Conservation (phyloP, 2,797 vertebrate species). For the Poeciliopsis turneri region DNA sequence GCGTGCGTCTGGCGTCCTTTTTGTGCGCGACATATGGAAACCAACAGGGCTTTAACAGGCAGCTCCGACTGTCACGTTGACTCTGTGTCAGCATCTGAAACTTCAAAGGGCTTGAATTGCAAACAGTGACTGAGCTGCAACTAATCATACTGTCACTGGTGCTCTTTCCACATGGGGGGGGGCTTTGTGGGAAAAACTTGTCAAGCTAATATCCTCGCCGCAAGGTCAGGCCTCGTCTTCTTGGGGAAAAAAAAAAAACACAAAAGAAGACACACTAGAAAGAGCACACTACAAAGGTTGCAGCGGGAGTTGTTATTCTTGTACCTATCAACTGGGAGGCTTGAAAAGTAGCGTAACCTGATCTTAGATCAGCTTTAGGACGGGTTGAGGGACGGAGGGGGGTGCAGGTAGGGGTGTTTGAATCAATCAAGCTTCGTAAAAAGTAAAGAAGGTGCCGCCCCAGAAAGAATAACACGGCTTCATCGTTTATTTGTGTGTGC, state of each 20-base stretch:
- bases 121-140: slow-evolving; percentile 70
- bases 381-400: too few species aligned
- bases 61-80: slow-evolving; percentile 55
- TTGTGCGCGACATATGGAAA: slow-evolving; percentile 21
- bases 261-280: slow-evolving; percentile 28
- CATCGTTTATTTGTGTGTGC: slow-evolving; percentile 50
- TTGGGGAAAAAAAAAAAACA: slow-evolving; percentile 5
- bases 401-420: neutral
- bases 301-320: slow-evolving; percentile 47
- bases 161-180: slow-evolving; percentile 33
- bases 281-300: slow-evolving; percentile 13
- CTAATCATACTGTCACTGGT: slow-evolving; percentile 66
- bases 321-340: slow-evolving; percentile 26
- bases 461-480: slow-evolving; percentile 50
- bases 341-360: slow-evolving; percentile 34
- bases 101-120: slow-evolving; percentile 68
- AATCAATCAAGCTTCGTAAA: slow-evolving; percentile 44
- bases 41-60: slow-evolving; percentile 38
- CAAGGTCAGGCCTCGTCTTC: slow-evolving; percentile 44
- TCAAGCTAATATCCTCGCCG: slow-evolving; percentile 30
- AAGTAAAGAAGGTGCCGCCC: slow-evolving; percentile 32
- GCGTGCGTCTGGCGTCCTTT: slow-evolving; percentile 25
- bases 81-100: slow-evolving; percentile 50
- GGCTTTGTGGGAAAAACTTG: slow-evolving; percentile 25
- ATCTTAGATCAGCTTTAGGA: slow-evolving; percentile 49